Conservation (phyloP, 2,797 vertebrate genomes). For the Cygnus olor region DNA sequence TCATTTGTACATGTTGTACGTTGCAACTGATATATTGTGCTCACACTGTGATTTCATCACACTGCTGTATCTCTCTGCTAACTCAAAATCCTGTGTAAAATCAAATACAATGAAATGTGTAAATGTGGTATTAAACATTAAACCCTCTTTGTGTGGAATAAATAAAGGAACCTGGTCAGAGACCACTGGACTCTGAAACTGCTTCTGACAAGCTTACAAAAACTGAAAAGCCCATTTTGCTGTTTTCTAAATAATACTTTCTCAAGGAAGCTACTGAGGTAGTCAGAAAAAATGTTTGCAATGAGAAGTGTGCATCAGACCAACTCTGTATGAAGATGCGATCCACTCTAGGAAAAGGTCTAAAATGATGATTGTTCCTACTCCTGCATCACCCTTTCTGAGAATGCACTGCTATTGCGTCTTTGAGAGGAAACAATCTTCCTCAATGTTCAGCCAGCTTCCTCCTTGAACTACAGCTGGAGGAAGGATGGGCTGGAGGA, state of each 20-base stretch:
- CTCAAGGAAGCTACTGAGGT: neutral
- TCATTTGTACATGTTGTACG: neutral
- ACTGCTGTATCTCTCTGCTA: neutral
- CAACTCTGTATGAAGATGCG: neutral
- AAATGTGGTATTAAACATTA: neutral
- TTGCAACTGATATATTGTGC: neutral
- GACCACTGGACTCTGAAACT: neutral
- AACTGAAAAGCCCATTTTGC: neutral
- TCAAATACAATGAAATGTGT: neutral
- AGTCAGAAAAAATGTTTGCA: neutral
- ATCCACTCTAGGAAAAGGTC: neutral
- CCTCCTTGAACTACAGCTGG: neutral
- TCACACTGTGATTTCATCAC: neutral
- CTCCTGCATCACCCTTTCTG: neutral
- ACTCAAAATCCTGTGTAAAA: neutral
- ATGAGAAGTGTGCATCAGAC: neutral
- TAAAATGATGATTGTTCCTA: neutral
- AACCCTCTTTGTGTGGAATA: neutral
- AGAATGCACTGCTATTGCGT: accelerated
- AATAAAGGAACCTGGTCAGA: neutral
- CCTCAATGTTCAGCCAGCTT: neutral
- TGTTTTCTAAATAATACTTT: neutral
- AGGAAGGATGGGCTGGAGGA: neutral
- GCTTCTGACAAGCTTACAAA: neutral
- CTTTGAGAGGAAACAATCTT: neutral